A percentile compares a stretch with the other conserved stretches of the same genome.
Conservation (phyloP, 2,113 vertebrate genomes). For the Chascanopsetta lugubris region DNA sequence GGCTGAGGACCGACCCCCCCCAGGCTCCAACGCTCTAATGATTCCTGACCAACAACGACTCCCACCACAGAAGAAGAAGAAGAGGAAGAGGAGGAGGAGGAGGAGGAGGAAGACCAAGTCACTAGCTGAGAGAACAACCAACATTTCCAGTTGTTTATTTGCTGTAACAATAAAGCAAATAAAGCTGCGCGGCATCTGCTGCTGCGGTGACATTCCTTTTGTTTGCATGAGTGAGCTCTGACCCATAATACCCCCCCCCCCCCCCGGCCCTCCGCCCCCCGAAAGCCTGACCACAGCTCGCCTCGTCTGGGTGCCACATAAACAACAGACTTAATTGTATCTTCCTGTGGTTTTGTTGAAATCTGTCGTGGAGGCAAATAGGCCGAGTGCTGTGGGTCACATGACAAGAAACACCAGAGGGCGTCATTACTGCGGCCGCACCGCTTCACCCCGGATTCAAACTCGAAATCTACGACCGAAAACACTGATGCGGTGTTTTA, state of each 20-base stretch:
- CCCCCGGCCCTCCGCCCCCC: too few species aligned
- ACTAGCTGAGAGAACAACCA: background rate
- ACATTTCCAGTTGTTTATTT: conserved; percentile 5
- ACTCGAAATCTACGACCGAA: too few species aligned
- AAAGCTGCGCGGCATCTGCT: background rate
- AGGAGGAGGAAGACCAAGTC: too few species aligned
- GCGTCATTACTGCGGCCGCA: background rate
- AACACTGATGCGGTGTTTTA: too few species aligned
- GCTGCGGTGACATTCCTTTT: background rate
- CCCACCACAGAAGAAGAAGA: background rate
- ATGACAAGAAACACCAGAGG: background rate
- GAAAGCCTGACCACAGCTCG: background rate
- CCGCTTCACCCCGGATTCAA: background rate
- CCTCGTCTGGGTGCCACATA: conserved; percentile 4
- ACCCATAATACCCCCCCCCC: too few species aligned
- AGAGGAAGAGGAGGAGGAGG: too few species aligned
- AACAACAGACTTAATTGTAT: background rate
- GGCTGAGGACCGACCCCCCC: background rate
- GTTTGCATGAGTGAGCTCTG: conserved; percentile 1
- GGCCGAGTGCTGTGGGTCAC: background rate
- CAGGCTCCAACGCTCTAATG: background rate
- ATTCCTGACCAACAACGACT: background rate
- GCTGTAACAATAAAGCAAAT: conserved; percentile 6
- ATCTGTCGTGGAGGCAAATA: background rate
- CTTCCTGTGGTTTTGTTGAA: conserved; percentile 12